Percentiles rank a stretch among this genome's conserved stretches.
These are phyloP conservation scores for Rhagium mordax DNA, from an alignment of 2,888 invertebrate species.

Conservation along the genomic window DNA sequence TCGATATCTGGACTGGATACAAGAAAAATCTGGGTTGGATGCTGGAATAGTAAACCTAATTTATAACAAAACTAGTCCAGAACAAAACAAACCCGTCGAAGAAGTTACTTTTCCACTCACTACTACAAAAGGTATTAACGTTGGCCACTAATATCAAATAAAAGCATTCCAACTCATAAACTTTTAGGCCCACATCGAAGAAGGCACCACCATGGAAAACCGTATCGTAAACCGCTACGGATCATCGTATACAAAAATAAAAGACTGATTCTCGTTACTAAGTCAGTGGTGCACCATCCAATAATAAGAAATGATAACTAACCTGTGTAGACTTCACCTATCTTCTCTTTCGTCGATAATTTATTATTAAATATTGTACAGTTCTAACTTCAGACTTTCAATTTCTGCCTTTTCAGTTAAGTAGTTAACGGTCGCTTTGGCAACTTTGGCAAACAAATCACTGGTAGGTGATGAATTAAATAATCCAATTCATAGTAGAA, in stretches of 20 bases:
- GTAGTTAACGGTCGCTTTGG: too few species aligned
- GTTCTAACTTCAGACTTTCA: too few species aligned
- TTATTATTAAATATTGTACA: too few species aligned
- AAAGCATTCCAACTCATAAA: background rate
- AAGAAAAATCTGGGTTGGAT: conserved; percentile 56
- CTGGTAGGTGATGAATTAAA: background rate
- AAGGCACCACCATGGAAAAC: conserved; percentile 42
- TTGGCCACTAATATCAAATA: too few species aligned
- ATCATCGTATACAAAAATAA: conserved; percentile 51
- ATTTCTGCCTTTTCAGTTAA: too few species aligned
- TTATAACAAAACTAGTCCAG: conserved; percentile 34
- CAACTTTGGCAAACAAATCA: too few species aligned
- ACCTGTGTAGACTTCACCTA: background rate
- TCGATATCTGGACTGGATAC: conserved; percentile 74
- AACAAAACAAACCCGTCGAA: background rate
- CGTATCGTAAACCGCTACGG: conserved; percentile 45
- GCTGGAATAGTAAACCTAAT: conserved; percentile 40
- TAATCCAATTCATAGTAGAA: background rate
- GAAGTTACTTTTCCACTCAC: background rate
- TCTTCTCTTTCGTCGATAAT: background rate
- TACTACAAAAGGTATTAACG: background rate
- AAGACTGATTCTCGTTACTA: conserved; percentile 23
- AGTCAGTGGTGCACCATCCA: conserved; percentile 42
- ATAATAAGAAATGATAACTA: conserved; percentile 34
- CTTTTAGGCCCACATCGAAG: conserved; percentile 44